Conservation (phyloP, 1,140 invertebrate species). For the Drosophila insularis region DNA sequence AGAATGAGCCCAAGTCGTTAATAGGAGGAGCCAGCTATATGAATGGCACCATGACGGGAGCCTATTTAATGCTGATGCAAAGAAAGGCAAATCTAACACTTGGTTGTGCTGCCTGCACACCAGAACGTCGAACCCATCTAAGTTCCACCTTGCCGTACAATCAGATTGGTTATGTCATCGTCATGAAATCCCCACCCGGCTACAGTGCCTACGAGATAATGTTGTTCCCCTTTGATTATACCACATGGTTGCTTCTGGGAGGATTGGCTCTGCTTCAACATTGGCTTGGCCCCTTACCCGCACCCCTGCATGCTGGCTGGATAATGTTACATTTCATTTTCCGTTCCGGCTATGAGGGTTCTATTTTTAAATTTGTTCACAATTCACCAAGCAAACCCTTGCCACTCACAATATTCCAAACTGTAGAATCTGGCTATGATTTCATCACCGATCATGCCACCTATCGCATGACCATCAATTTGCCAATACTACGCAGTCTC, state of each 20-base stretch:
- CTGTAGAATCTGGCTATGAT: constrained; percentile 12
- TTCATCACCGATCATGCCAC: constrained; percentile 60
- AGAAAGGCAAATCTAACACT: constrained; percentile 49
- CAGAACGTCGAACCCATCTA: constrained; percentile 38
- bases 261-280: neutral
- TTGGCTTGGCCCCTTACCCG: neutral
- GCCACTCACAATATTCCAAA: constrained; percentile 45
- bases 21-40: constrained; percentile 41
- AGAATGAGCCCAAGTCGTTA: constrained; percentile 43
- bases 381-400: constrained; percentile 54
- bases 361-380: constrained; percentile 59
- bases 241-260: constrained; percentile 44
- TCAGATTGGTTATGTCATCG: constrained; percentile 51
- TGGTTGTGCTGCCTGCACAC: constrained; percentile 47
- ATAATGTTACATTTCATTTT: constrained; percentile 40
- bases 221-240: constrained; percentile 46
- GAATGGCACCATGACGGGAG: constrained; percentile 64
- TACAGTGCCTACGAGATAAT: constrained; percentile 64
- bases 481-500: constrained; percentile 15
- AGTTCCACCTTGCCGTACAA: constrained; percentile 44
- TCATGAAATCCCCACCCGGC: constrained; percentile 15
- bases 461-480: constrained; percentile 42
- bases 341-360: constrained; percentile 55
- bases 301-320: constrained; percentile 31
- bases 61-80: constrained; percentile 49